These are phyloP conservation scores for Lasioglossum oenotherae DNA, from an alignment of 2,888 invertebrate species.

Conservation along the genomic window DNA sequence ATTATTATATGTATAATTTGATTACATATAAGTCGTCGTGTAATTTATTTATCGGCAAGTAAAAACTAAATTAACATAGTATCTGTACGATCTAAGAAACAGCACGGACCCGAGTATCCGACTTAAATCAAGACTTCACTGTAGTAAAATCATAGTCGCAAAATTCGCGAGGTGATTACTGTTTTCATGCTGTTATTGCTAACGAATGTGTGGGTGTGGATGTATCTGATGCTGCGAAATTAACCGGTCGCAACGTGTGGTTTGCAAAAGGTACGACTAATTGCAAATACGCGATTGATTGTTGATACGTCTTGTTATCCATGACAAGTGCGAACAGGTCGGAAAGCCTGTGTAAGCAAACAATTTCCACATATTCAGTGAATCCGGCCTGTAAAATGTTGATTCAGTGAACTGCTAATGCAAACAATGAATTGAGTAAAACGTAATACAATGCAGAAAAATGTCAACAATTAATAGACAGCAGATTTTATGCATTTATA, in stretches of 20 bases:
- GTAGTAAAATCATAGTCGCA: background rate
- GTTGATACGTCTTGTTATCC: background rate
- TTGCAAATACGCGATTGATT: slow-evolving; percentile 6
- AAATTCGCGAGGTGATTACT: background rate
- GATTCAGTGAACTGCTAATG: background rate
- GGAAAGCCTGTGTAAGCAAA: slow-evolving; percentile 1
- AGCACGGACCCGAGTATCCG: too few relatives aligned
- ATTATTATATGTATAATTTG: background rate
- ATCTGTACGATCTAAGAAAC: too few relatives aligned
- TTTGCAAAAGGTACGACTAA: background rate
- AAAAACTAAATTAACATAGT: too few relatives aligned
- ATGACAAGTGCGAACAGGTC: background rate
- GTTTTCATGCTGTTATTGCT: background rate
- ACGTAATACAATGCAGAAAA: background rate
- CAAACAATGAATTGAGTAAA: background rate
- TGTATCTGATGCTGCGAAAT: background rate
- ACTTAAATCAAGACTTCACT: too few relatives aligned
- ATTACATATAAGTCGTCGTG: too few relatives aligned
- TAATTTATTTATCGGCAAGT: too few relatives aligned
- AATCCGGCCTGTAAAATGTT: background rate
- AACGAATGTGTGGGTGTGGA: background rate
- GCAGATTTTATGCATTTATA: too few relatives aligned
- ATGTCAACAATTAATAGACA: background rate
- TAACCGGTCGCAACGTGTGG: slow-evolving; percentile 2
- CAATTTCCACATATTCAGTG: background rate